These are phyloP conservation scores for Trichogramma evanescens DNA, from an alignment of 2,888 invertebrate genomes.

Conservation along the genomic window DNA sequence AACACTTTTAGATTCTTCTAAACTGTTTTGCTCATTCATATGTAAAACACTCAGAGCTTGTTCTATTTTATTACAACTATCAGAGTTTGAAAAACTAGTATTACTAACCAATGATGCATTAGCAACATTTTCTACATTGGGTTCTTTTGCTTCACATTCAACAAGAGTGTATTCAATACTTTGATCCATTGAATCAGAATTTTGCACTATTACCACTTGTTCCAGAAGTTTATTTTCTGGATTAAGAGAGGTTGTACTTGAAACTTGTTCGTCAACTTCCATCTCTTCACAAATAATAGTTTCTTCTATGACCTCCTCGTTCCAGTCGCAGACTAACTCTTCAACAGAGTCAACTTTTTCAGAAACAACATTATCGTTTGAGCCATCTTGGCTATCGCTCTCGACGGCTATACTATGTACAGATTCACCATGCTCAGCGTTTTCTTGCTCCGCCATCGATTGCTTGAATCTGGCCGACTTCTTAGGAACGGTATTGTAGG, in stretches of 20 bases:
- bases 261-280: conserved; percentile 33
- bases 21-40: conserved; percentile 22
- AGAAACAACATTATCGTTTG: conserved; percentile 15
- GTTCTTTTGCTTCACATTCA: conserved; percentile 30
- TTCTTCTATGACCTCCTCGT: conserved; percentile 43
- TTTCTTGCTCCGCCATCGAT: not conserved
- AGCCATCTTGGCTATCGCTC: conserved; percentile 35
- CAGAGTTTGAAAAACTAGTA: conserved; percentile 3
- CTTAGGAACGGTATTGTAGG: conserved; percentile 21
- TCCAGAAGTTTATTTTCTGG: conserved; percentile 29
- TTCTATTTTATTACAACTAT: conserved; percentile 22
- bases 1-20: conserved; percentile 4
- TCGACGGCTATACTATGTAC: conserved; percentile 28
- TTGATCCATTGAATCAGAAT: conserved; percentile 17
- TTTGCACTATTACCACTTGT: conserved; percentile 33
- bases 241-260: too few relatives aligned
- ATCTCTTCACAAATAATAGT: conserved; percentile 46
- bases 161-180: conserved; percentile 39
- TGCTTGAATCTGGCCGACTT: conserved; percentile 27
- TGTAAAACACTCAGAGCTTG: conserved; percentile 28
- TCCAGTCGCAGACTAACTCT: conserved; percentile 29
- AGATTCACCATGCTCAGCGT: not conserved
- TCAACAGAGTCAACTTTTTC: conserved; percentile 28
- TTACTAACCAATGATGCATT: conserved; percentile 7
- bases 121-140: conserved; percentile 21